Evolutionary conservation across 1,140 invertebrate genomes (phyloP), one percentile per base, ranked within the genome.

Genomic region (Catajapyx aquilonaris): DNA sequence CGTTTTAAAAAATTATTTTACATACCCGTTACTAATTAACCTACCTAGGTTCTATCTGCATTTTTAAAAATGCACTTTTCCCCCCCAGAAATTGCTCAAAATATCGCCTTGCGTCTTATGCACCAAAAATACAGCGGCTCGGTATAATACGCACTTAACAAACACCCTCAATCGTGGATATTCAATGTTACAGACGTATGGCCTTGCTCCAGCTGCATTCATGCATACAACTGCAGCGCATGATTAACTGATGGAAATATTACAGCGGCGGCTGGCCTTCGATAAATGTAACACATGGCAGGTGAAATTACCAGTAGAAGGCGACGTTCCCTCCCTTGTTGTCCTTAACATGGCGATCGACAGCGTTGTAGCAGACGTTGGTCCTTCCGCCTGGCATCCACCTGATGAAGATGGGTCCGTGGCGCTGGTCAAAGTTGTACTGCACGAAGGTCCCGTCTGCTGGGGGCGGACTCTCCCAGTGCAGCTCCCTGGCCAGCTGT

Each of bases 341-440:
- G 41, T 73, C 74, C 46, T 78, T 68, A 15, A 97, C 70, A 54
- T 93, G 84, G 39, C 80, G 71, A 56, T 97, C 93, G 31, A 97
- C 59, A 7, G 84, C 60, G 62, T 98, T 98, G 60, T 90, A 97
- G 52, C 80, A 88, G 35, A 97, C 72, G 56, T 98, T 98, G 10
- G 90, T 96, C 7, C 74, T 72, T 0, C 86, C 85, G 10, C 85
- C 91, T 49, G 84, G 75, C 73, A 97, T 73, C 81, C 87, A 97
- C 59, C 87, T 87, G 3, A 88, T 78, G 42, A 66, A 81, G 41
- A 98, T 77, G 2, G 83, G 78, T 30, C 91, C 91, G 49, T 87
- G 79, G 17, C 60, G 68, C 7, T 76, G 53, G 55, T 98, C 76
- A 52, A 98, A 96, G 60, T 98, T 98, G 55, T 85, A 96, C 1